Evolutionary conservation across 2,888 invertebrate genomes (phyloP).

Genomic region (Stramonita haemastoma): DNA sequence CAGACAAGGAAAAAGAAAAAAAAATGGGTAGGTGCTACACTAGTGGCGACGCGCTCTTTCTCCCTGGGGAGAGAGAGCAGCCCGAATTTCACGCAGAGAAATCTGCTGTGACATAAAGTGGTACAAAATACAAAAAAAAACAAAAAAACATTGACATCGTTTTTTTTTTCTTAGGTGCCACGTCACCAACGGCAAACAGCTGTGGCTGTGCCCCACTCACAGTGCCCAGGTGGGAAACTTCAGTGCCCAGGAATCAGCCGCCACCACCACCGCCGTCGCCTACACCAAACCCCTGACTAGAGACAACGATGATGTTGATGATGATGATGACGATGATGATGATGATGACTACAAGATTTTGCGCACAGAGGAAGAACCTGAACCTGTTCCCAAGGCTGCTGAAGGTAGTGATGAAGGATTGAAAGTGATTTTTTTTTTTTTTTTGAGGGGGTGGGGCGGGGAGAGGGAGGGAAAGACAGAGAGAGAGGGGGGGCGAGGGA

Average conservation of each 20-base stretch:
- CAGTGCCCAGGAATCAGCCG: conserved; percentile 43
- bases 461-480: too few species aligned
- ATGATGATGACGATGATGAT: background rate
- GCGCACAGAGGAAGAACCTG: background rate
- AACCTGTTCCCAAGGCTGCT: background rate
- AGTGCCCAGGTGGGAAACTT: conserved; percentile 57
- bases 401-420: too few species aligned
- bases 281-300: background rate
- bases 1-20: too few species aligned
- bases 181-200: conserved; percentile 69
- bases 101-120: too few species aligned
- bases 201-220: conserved; percentile 74
- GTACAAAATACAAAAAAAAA: background rate
- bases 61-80: too few species aligned
- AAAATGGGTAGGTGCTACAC: too few species aligned
- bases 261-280: background rate
- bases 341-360: background rate
- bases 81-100: too few species aligned
- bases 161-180: conserved; percentile 56
- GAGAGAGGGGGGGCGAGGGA: too few species aligned
- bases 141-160: background rate
- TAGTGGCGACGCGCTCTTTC: too few species aligned
- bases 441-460: too few species aligned
- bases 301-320: background rate
- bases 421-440: too few species aligned